Base-by-base conservation (phyloP, 2,888 invertebrate genomes). In the Drosophila quinaria region DNA sequence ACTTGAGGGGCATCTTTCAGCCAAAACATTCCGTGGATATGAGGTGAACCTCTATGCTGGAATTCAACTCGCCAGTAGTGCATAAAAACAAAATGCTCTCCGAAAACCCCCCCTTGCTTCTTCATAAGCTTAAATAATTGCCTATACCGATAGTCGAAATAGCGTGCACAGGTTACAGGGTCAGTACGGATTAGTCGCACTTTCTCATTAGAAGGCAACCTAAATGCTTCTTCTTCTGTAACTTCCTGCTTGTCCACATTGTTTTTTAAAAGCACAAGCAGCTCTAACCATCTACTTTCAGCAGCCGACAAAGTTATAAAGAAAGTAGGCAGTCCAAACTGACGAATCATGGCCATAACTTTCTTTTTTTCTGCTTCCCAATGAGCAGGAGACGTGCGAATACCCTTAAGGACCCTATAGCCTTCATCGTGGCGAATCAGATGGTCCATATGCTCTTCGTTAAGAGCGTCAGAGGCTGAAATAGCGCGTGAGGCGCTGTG, bases 341-440 rank as follows among this genome's bases (percentile, higher is more conserved):
- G 44, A 9, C 44, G 33, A 19, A 55, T 44, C 39, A 39, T 39
- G 9, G 39, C 39, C 55, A 55, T 54, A n/a, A 46, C 35, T 42
- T 70, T 13, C 70, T 62, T 11, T 39, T 15, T 39, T 39, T 76
- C 70, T 44, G 60, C 56, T 66, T 76, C 76, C 68, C 73, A 76
- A 29, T 71, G 73, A 42, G 70, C 73, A 10, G 76, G 58, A 25
- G 73, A 74, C 6, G 66, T 71, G 3, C 73, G 44, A 25, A 70
- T 41, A 9, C 64, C 64, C 35, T 73, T 15, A 8, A 39, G 15
- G 15, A 39, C 39, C 39, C 39, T 39, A 39, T 39, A 39, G 39
- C 39, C 39, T 15, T 15, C 39, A 39, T 15, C 15, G 15, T 39
- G 39, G 15, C 15, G 39, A 39, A 39, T 39, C 2, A 39, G 15